Conservation (phyloP, 2,888 invertebrate species). For the Quadroppia sp. region DNA sequence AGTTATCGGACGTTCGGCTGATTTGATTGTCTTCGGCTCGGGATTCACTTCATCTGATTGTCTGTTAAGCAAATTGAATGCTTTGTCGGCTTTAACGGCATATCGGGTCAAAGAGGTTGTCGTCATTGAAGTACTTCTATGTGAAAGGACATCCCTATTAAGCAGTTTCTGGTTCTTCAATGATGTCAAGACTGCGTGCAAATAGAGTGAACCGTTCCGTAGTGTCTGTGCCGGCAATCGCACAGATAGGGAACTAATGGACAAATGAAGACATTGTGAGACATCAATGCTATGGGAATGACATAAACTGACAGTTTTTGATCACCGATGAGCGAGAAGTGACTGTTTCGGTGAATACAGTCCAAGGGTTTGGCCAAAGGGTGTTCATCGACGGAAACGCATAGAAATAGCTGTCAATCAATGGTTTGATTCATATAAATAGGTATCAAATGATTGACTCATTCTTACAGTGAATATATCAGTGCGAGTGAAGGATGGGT, state of each 20-base stretch:
- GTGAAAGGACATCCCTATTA: slow-evolving; percentile 55
- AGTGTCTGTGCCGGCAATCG: slow-evolving; percentile 69
- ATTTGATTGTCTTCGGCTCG: slow-evolving; percentile 28
- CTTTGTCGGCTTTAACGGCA: slow-evolving; percentile 67
- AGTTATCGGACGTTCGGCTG: slow-evolving; percentile 60
- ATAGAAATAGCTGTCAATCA: slow-evolving; percentile 46
- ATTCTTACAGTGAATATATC: slow-evolving; percentile 48
- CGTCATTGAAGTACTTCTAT: slow-evolving; percentile 59
- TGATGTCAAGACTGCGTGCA: slow-evolving; percentile 67
- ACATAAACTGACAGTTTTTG: slow-evolving; percentile 1
- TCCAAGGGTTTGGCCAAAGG: slow-evolving; percentile 34
- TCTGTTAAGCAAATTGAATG: slow-evolving; percentile 53
- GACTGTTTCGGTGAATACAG: slow-evolving; percentile 30
- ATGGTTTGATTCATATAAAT: too few species aligned
- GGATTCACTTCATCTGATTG: background rate
- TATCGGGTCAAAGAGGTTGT: slow-evolving; percentile 68
- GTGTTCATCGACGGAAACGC: slow-evolving; percentile 41
- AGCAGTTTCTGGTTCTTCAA: slow-evolving; percentile 46
- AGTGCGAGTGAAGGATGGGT: slow-evolving; percentile 50
- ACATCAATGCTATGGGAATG: background rate
- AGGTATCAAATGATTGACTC: background rate
- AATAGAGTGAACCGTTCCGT: slow-evolving; percentile 75
- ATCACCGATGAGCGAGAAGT: slow-evolving; percentile 36
- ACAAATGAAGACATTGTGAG: background rate
- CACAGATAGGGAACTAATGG: slow-evolving; percentile 52